Conservation (phyloP, 2,113 vertebrate species). For the Phaetusa simplex region DNA sequence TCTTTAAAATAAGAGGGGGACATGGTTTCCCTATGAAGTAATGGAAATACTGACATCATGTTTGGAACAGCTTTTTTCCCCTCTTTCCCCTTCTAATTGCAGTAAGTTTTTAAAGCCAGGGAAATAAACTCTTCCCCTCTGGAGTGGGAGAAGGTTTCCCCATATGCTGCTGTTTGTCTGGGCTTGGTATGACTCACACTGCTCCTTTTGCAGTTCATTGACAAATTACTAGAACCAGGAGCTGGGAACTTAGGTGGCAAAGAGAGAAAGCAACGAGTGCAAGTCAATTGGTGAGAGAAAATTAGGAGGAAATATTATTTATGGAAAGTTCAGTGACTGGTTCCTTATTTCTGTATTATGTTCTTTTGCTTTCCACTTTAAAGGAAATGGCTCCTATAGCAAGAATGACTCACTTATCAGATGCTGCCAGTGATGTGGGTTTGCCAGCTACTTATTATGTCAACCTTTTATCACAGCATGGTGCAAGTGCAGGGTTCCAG, state of each 20-base stretch:
- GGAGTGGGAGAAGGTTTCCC: conserved; percentile 16
- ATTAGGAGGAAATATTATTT: conserved; percentile 16
- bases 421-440: not conserved
- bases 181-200: conserved; percentile 45
- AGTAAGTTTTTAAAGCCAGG: conserved; percentile 58
- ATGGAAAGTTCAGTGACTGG: conserved; percentile 21
- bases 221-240: conserved; percentile 47
- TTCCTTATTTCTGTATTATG: conserved; percentile 30
- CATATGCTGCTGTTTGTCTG: conserved; percentile 64
- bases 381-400: conserved; percentile 20
- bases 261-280: not conserved
- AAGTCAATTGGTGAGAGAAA: not conserved
- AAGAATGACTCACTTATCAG: not conserved
- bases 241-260: not conserved
- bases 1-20: conserved; percentile 63
- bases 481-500: not conserved
- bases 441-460: not conserved
- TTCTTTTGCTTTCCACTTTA: conserved; percentile 8
- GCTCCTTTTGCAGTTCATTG: conserved; percentile 29
- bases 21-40: conserved; percentile 70
- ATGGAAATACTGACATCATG: conserved; percentile 77
- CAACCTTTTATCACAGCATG: conserved; percentile 33
- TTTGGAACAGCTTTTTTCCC: conserved; percentile 53
- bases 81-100: conserved; percentile 62
- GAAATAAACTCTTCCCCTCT: conserved; percentile 62